Evolutionary conservation across 2,113 vertebrate species (phyloP), one percentile per base, ranked within the genome.

Genomic region (Thomomys bottae): DNA sequence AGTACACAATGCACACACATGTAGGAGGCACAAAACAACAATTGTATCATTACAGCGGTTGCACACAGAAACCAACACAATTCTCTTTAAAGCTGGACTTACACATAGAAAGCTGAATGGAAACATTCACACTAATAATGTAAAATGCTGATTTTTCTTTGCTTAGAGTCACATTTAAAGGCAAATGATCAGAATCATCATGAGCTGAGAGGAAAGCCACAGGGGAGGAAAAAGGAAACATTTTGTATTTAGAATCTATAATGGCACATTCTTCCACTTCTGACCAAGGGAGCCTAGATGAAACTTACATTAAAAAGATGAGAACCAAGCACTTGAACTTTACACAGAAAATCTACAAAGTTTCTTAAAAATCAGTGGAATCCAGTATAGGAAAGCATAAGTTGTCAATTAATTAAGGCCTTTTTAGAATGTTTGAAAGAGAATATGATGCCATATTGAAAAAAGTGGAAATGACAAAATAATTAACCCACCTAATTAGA

Each of bases 381-480:
- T 84, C 93, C 78, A 42, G 6, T 67, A 5, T 64, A 30, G 67
- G 92, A 70, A 54, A 11, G 30, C 11, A 8, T 28, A 82, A 75
- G 34, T 24, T 2, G 36, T 75, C 71, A 84, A 67, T 91, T 83
- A 93, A 79, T 85, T 63, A 76, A 93, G 78, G 34, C 23, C 38
- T 61, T 78, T 86, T n/a, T 26, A 59, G 28, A 84, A 66, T 57
- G 12, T 45, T 73, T 40, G 21, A 84, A 86, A 81, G 54, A 32
- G 23, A 77, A 87, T 90, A 67, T 87, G 67, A 93, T 84, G 80
- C 8, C n/a, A 76, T 76, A 12, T 24, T 82, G 49, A 88, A 32
- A 93, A 93, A 90, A 91, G 30, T 38, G 23, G 23, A 95, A 92
- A 90, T 90, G 80, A 76, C 32, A 73, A 82, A 86, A 61, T 79